Percentiles rank a stretch among this genome's conserved stretches.
Conservation (phyloP, 2,888 invertebrate genomes). For the Lamellibrachia satsuma region DNA sequence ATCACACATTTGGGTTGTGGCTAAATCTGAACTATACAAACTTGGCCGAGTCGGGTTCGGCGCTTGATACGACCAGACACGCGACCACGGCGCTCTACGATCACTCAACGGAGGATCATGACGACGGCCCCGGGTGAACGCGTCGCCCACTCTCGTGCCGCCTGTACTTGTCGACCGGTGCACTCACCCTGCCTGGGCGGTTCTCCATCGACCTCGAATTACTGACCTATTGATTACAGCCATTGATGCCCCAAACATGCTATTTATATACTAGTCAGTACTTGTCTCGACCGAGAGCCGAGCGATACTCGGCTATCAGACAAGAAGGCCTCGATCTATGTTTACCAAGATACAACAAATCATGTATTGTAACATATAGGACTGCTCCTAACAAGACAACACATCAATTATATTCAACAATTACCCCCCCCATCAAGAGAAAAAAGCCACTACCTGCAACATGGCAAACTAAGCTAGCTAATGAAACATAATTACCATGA, state of each 20-base stretch:
- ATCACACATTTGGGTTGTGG: slow-evolving; percentile 1
- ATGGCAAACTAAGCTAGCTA: too few relatives aligned
- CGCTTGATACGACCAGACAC: background rate
- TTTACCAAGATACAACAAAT: background rate
- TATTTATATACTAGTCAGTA: background rate
- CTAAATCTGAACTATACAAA: background rate
- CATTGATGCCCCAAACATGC: background rate
- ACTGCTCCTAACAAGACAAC: too few relatives aligned
- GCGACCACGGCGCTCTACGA: background rate
- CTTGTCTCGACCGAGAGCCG: background rate
- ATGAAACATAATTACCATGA: too few relatives aligned
- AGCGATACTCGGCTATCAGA: background rate
- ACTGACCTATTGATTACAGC: background rate
- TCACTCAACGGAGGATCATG: background rate
- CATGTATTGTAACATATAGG: background rate
- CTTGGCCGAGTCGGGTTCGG: background rate
- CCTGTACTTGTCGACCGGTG: background rate
- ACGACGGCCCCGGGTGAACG: background rate
- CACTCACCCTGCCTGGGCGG: background rate
- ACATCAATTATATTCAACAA: too few relatives aligned
- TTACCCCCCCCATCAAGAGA: too few relatives aligned
- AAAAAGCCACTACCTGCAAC: too few relatives aligned
- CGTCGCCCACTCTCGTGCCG: background rate
- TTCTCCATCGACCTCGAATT: background rate
- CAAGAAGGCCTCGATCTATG: background rate